Evolutionary conservation across 2,797 vertebrate genomes (phyloP), one percentile per base, ranked within the genome.

Genomic region (Fratercula arctica): DNA sequence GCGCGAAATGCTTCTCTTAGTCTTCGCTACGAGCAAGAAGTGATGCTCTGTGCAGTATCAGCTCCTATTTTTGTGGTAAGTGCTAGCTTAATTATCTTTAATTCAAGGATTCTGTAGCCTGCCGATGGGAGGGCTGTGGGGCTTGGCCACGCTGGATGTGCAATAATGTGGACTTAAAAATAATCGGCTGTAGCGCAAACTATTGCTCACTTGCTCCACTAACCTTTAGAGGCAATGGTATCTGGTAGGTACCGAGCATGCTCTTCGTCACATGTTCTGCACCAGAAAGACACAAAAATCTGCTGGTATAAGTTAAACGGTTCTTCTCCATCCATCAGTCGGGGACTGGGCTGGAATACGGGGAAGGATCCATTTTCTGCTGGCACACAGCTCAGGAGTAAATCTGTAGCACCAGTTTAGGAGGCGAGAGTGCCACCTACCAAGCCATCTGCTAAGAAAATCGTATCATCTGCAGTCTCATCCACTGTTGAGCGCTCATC

Each of bases 361-460:
- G 64, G 61, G 57, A 83, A 75, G 78, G 53, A 87, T 91, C 78
- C 78, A 61, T 90, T 85, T 91, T 50, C 45, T 89, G 64, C 60
- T 95, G 86, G 93, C 80, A 92, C 0, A 0, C 41, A 85, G 81
- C 72, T 96, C 77, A 59, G 78, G 84, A 93, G 41, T 94, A 82
- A 82, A 90, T 95, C 78, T 93, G 81, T 93, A 84, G 81, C 76
- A 87, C 59, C 73, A 92, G 37, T 0, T 95, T 95, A 85, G 89
- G 51, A 89, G 66, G 53, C 67, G 50, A 84, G 66, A 93, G 76
- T 95, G 90, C 93, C 95, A 91, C 89, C 89, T 96, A 95, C 95
- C 87, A 95, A 91, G 63, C 82, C 94, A 96, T 95, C 95, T 96
- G 95, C 96, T 95, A 59, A 83, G 87, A 91, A 93, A 85, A 86